These are phyloP conservation scores for Cynopterus sphinx DNA, from an alignment of 2,797 vertebrate species.

Conservation along the genomic window DNA sequence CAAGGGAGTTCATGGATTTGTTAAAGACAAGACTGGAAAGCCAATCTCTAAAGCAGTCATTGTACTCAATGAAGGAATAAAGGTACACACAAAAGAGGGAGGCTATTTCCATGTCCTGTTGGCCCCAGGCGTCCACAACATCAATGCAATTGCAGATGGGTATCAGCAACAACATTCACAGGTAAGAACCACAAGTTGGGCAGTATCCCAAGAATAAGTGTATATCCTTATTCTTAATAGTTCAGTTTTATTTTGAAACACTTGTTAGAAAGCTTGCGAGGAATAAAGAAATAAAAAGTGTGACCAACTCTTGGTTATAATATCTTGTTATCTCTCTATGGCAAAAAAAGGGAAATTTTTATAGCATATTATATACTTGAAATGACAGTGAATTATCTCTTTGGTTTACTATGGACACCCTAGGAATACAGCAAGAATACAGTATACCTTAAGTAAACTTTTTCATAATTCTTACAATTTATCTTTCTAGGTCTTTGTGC, in stretches of 20 bases:
- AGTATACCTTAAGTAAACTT: not conserved
- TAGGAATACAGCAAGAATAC: not conserved
- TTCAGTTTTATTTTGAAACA: conserved; percentile 50
- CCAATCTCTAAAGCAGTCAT: conserved; percentile 93
- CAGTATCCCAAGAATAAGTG: not conserved
- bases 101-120: conserved; percentile 96
- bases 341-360: conserved; percentile 23
- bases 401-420: not conserved
- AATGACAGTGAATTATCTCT: not conserved
- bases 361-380: conserved; percentile 24
- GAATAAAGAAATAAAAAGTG: conserved; percentile 9
- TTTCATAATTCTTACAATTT: conserved; percentile 43
- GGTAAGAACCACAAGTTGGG: conserved; percentile 81
- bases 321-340: conserved; percentile 21
- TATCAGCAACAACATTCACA: conserved; percentile 94
- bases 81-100: conserved; percentile 89
- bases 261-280: not conserved
- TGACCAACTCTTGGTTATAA: not conserved
- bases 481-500: conserved; percentile 90
- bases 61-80: conserved; percentile 91
- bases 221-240: conserved; percentile 5
- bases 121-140: conserved; percentile 93
- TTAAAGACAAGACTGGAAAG: conserved; percentile 94
- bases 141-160: conserved; percentile 93
- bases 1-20: conserved; percentile 95